Base-by-base conservation (phyloP, 2,113 vertebrate species). In the Pipra filicauda region DNA sequence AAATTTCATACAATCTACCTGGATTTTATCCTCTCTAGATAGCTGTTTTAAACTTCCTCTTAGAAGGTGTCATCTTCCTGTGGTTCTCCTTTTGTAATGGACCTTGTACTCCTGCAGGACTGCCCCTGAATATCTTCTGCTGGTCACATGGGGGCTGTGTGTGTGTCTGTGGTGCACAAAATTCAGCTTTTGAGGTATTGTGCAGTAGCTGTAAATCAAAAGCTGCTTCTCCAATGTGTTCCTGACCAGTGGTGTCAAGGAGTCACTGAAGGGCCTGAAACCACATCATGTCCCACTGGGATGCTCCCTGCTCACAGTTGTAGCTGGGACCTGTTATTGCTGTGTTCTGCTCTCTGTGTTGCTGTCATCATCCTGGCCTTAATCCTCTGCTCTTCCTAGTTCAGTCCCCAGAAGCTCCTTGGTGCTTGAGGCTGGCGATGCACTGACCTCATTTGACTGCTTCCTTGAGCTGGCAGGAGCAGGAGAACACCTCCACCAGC, bases 231-330 rank as follows among this genome's bases (percentile, higher is more conserved):
- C 41, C 26, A 15, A 0, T 28, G n/a, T 54, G 22, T 24, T 58
- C 39, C 55, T 66, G 41, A 44, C 19, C 37, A 39, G 76, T 46
- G 46, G n/a, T 23, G 86, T 69, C 22, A 26, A 66, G 64, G 76
- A 73, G 51, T 66, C 26, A 4, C 52, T 77, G 14, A 54, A 27
- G 55, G 20, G 35, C 33, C 62, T 61, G 31, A 4, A 4, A 41
- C 14, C 0, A 0, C 30, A 8, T 16, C 0, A 0, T 1, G 1
- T 71, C 65, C 51, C 9, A 4, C 0, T 0, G 33, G 55, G 79
- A 19, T 2, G 3, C 14, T 20, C 9, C 49, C 35, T n/a, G n/a
- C 55, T 90, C 1, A 1, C 39, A 37, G 79, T 28, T 23, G 28
- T 16, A 64, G 39, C 54, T 57, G 57, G 57, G 24, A 65, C 57